Conservation (phyloP, 2,113 vertebrate genomes). For the Otocyon megalotis region DNA sequence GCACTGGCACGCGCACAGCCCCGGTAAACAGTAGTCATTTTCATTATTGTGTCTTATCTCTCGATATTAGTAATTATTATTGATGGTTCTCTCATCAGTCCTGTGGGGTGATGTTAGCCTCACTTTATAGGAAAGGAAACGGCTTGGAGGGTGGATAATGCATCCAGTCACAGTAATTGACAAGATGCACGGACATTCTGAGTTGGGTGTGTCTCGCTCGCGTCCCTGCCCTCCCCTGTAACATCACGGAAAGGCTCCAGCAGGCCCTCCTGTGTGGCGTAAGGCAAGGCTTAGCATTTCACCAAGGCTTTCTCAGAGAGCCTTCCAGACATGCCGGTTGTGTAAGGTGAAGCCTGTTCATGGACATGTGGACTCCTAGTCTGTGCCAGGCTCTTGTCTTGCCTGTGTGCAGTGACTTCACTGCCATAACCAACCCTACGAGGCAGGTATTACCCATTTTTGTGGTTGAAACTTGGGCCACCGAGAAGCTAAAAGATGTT, state of each 20-base stretch:
- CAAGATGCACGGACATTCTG: not conserved
- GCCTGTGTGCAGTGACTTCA: not conserved
- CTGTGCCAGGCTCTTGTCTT: not conserved
- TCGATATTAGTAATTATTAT: constrained; percentile 46
- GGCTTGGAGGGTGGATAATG: not conserved
- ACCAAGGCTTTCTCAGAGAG: not conserved
- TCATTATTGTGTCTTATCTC: constrained; percentile 50
- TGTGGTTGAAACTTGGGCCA: not conserved
- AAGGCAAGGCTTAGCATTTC: not conserved
- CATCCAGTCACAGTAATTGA: not conserved
- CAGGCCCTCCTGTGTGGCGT: not conserved
- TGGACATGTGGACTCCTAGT: fast-evolving
- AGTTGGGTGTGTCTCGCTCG: not conserved
- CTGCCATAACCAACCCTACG: not conserved
- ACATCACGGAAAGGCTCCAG: not conserved
- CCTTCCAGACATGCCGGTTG: not conserved
- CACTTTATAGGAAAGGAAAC: not conserved
- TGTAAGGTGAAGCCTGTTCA: not conserved
- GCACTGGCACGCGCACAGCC: not conserved
- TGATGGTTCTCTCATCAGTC: constrained; percentile 23
- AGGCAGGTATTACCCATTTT: not conserved
- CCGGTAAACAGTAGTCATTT: constrained; percentile 41
- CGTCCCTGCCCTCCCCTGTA: not conserved
- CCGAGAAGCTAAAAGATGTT: not conserved
- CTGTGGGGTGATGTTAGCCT: not conserved